Conservation (phyloP, 2,113 vertebrate genomes). For the Ifrita kowaldi region DNA sequence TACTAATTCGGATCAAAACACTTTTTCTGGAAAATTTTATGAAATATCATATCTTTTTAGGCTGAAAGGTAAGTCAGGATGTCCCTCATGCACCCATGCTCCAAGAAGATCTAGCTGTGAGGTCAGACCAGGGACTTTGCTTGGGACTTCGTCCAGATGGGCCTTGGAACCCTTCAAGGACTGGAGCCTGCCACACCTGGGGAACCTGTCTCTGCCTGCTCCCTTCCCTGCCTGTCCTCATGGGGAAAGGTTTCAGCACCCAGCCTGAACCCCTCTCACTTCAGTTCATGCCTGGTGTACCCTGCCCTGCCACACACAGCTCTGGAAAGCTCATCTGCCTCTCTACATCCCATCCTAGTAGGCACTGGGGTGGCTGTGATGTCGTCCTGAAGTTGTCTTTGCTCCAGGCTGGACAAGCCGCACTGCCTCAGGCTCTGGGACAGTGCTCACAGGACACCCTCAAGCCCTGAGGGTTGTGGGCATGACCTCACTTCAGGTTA, state of each 20-base stretch:
- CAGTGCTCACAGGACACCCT: background rate
- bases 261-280: background rate
- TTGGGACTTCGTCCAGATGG: accelerated
- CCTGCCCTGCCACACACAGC: accelerated
- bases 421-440: background rate
- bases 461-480: no score
- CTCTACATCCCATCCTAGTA: accelerated
- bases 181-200: background rate
- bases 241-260: background rate
- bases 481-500: background rate
- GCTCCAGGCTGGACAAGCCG: background rate
- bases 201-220: background rate
- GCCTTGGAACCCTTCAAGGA: no score
- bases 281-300: no score
- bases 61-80: background rate
- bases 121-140: background rate
- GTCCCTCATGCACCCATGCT: background rate
- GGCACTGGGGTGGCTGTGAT: background rate
- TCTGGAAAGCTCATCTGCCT: accelerated
- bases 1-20: background rate
- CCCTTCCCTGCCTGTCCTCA: no score
- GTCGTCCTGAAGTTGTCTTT: background rate
- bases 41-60: background rate
- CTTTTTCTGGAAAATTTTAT: background rate
- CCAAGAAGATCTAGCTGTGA: background rate